A percentile compares a stretch with the other conserved stretches of the same genome.
These are phyloP conservation scores for Scolopax mira DNA, from an alignment of 2,113 vertebrate species.

Conservation along the genomic window DNA sequence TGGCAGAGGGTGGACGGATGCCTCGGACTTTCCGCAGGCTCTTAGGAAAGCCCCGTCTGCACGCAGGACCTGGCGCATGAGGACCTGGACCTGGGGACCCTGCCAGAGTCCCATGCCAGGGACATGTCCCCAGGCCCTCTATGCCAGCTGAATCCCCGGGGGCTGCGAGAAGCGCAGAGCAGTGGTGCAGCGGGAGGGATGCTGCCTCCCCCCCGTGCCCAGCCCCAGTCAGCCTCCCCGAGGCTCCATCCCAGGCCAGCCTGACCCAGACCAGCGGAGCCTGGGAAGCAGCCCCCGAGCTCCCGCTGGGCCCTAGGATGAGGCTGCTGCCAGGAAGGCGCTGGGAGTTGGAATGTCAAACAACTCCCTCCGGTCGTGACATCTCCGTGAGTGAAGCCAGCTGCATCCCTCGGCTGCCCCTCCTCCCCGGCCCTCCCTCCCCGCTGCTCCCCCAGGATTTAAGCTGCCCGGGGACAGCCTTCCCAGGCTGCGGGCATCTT, in stretches of 20 bases:
- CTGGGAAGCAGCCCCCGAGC: neutral
- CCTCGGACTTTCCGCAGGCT: neutral
- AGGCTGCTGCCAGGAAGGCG: neutral
- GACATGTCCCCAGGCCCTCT: neutral
- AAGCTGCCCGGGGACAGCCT: neutral
- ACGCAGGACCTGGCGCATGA: neutral
- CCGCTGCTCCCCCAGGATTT: constrained; percentile 32
- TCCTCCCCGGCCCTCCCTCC: constrained; percentile 19
- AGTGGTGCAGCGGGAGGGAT: neutral
- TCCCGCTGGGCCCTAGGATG: neutral
- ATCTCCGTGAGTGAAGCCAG: constrained; percentile 39
- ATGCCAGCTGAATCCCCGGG: neutral
- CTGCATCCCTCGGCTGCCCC: neutral
- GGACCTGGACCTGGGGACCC: neutral
- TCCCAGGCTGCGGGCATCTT: neutral
- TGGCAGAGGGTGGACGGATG: neutral
- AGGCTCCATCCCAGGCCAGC: neutral
- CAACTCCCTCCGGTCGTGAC: constrained; percentile 22
- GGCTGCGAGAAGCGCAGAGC: neutral
- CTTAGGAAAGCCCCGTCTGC: neutral
- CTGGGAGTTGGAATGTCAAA: constrained; percentile 38
- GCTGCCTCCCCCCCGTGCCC: neutral
- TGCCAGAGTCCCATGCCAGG: neutral
- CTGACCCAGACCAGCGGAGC: neutral
- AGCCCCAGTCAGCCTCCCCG: accelerated